phyloP scores from a whole-genome alignment of 2,888 invertebrate species.

The Glaucopsyche alexis region DNA sequence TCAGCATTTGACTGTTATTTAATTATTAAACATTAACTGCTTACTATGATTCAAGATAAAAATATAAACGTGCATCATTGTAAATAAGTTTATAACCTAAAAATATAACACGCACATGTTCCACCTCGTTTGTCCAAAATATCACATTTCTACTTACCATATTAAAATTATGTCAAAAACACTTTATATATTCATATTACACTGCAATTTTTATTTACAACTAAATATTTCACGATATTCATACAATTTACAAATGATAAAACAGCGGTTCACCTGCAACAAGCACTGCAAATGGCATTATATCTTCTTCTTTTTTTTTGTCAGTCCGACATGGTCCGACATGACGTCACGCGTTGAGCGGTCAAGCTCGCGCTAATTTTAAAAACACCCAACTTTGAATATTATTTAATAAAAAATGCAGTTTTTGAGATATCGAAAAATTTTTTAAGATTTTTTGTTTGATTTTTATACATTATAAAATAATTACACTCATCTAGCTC shows the following conservation, averaged over 20 bases:
- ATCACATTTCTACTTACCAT: slow-evolving; percentile 17
- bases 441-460: too few relatives aligned
- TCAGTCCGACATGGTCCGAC: too few relatives aligned
- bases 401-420: too few relatives aligned
- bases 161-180: background rate
- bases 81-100: slow-evolving; percentile 26
- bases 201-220: background rate
- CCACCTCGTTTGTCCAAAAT: background rate
- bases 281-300: background rate
- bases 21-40: background rate
- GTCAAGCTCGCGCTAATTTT: too few relatives aligned
- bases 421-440: too few relatives aligned
- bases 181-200: background rate
- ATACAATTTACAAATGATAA: background rate
- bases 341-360: too few relatives aligned
- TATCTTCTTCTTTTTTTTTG: background rate
- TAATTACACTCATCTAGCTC: too few relatives aligned
- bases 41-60: background rate
- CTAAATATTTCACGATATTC: background rate
- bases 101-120: slow-evolving; percentile 2
- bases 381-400: too few relatives aligned
- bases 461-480: too few relatives aligned
- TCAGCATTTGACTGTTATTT: background rate
- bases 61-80: background rate
- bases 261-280: background rate